Base-by-base conservation (phyloP, 2,797 vertebrate genomes). In the Karalla daura region DNA sequence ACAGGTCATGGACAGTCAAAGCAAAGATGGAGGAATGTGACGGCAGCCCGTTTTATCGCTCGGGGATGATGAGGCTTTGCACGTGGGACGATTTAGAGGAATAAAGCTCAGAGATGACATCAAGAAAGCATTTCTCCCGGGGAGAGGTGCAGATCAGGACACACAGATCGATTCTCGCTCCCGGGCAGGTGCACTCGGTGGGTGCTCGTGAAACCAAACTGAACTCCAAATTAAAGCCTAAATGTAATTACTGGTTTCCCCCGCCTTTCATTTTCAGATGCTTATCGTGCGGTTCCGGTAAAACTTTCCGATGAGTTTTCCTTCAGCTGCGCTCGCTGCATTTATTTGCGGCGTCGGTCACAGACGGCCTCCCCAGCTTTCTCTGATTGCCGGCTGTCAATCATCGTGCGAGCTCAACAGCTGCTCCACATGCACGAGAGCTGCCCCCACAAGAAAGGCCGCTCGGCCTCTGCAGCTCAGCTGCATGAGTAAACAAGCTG, bases 361-460 rank as follows among this genome's bases (percentile, higher is more conserved):
- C 36, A 50, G 49, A 50, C 23, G 1, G 66, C 20, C 44, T 78
- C 53, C n/a, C 30, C 5, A 35, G 69, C 51, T 54, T 37, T 74
- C 51, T 53, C 74, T 85, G 86, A 89, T 88, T 83, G 83, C 65
- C 51, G 53, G 65, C 70, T 87, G 90, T 86, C 84, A 87, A 30
- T 90, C 80, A 74, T 80, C 35, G 28, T 3, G 27, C 41, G 18
- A 70, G 39, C 56, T 76, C 63, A 21, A 68, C 36, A 11, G 65
- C 51, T 61, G 28, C 52, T 78, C 70, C 44, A 2, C 44, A 63
- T 53, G 62, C 54, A 58, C 49, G 83, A 58, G 41, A 55, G 24
- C 28, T 49, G 9, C 7, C 49, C 6, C 70, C 87, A 86, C 82
- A 86, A 80, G 44, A 87, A 88, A 87, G 62, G 5, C 45, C 2